These are phyloP conservation scores for Carettochelys insculpta DNA, from an alignment of 2,113 vertebrate species.

Conservation along the genomic window DNA sequence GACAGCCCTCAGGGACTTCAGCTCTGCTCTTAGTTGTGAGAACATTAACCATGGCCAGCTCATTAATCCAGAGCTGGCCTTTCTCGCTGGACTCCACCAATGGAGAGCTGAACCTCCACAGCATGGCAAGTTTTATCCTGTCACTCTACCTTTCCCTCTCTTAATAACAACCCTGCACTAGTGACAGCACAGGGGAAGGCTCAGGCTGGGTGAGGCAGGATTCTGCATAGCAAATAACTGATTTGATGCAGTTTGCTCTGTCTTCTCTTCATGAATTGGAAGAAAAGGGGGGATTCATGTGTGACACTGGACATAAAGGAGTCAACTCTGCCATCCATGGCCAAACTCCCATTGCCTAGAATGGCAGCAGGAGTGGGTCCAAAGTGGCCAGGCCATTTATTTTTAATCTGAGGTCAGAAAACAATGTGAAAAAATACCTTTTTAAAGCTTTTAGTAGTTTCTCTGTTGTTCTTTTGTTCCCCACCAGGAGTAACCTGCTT, in stretches of 20 bases:
- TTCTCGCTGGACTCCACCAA: not conserved
- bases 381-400: constrained; percentile 14
- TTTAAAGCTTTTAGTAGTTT: constrained; percentile 33
- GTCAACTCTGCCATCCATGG: not conserved
- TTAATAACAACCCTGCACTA: not conserved
- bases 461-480: not conserved
- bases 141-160: not conserved
- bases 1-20: not conserved
- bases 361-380: constrained; percentile 5
- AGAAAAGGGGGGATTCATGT: not conserved
- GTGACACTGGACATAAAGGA: not conserved
- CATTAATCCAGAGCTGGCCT: not conserved
- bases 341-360: not conserved
- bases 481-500: not conserved
- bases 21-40: not conserved
- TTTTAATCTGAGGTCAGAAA: constrained; percentile 7
- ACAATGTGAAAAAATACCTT: not conserved
- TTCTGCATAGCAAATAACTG: not conserved
- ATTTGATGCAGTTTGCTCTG: not conserved
- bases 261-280: not conserved
- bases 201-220: not conserved
- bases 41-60: not conserved
- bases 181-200: not conserved
- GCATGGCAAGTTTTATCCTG: not conserved
- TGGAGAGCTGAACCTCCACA: not conserved